Percentiles rank a stretch among this genome's conserved stretches.
Conservation (phyloP, 2,888 invertebrate species). For the Hirtodrosophila confusa region DNA sequence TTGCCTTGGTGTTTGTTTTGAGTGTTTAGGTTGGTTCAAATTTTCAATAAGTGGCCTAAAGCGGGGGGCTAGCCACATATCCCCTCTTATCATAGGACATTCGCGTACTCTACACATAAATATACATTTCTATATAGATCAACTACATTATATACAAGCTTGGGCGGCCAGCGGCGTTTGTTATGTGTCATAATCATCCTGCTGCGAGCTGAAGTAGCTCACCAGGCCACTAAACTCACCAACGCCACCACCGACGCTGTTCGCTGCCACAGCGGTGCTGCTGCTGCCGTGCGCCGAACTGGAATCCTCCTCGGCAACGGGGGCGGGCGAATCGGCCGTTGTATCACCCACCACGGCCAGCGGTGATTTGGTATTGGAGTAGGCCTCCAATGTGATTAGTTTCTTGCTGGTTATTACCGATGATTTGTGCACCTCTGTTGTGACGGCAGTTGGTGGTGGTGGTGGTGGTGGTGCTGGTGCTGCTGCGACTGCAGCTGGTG, state of each 20-base stretch:
- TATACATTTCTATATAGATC: conserved; percentile 39
- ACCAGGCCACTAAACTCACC: conserved; percentile 95
- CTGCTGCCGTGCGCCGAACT: conserved; percentile 79
- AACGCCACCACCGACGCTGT: conserved; percentile 49
- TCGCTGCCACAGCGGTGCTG: conserved; percentile 36
- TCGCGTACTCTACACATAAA: conserved; percentile 35
- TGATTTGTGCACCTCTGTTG: conserved; percentile 58
- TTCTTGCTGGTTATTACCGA: conserved; percentile 77
- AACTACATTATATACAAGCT: conserved; percentile 66
- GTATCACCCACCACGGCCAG: conserved; percentile 64
- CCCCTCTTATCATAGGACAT: conserved; percentile 20
- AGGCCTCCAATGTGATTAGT: conserved; percentile 82
- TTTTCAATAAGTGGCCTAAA: conserved; percentile 50
- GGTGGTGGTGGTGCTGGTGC: conserved; percentile 15
- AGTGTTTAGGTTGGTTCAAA: conserved; percentile 18
- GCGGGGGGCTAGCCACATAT: conserved; percentile 22
- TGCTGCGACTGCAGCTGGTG: conserved; percentile 15
- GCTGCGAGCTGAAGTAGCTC: conserved; percentile 96
- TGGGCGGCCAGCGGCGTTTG: conserved; percentile 79
- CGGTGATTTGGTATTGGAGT: conserved; percentile 77
- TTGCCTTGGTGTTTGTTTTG: conserved; percentile 21
- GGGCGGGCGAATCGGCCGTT: conserved; percentile 74
- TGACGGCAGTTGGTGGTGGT: conserved; percentile 18
- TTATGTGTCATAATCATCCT: conserved; percentile 94
- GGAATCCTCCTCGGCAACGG: conserved; percentile 72